Conservation (phyloP, 2,888 invertebrate genomes). For the Agrotis ipsilon region DNA sequence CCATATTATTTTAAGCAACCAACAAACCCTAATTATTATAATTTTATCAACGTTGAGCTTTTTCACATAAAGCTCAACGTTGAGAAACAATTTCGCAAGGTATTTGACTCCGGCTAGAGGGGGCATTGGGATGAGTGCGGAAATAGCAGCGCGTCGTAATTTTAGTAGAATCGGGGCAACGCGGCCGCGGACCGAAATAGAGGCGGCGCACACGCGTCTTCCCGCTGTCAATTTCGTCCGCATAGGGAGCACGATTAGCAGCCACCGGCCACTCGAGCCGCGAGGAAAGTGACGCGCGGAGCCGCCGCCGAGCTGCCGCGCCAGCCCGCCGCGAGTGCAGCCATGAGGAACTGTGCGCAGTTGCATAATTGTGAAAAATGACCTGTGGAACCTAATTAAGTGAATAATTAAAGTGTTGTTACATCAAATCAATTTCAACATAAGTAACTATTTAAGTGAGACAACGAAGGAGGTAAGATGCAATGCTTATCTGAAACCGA, state of each 20-base stretch:
- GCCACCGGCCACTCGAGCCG: constrained; percentile 66
- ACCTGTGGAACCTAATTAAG: constrained; percentile 67
- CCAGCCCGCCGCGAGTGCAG: constrained; percentile 75
- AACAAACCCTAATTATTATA: neutral
- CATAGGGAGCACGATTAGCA: constrained; percentile 88
- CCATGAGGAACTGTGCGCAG: constrained; percentile 66
- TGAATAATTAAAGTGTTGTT: constrained; percentile 47
- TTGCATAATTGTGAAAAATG: constrained; percentile 77
- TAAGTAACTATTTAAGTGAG: constrained; percentile 2
- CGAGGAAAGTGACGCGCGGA: constrained; percentile 55
- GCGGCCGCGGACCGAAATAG: constrained; percentile 90
- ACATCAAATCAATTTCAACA: constrained; percentile 22
- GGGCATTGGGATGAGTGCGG: constrained; percentile 87
- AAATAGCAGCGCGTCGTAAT: constrained; percentile 90
- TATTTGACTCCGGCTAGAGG: constrained; percentile 80
- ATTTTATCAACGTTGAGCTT: neutral
- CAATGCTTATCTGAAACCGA: constrained; percentile 4
- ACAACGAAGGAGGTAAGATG: constrained; percentile 47
- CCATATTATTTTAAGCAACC: neutral
- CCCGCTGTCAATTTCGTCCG: constrained; percentile 89
- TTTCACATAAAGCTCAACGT: neutral
- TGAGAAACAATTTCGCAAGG: constrained; percentile 76
- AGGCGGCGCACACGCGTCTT: constrained; percentile 85
- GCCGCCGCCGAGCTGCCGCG: constrained; percentile 47
- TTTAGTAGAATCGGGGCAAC: constrained; percentile 91